Evolutionary conservation across 2,888 invertebrate species (phyloP).

Genomic region (Platynereis dumerilii): DNA sequence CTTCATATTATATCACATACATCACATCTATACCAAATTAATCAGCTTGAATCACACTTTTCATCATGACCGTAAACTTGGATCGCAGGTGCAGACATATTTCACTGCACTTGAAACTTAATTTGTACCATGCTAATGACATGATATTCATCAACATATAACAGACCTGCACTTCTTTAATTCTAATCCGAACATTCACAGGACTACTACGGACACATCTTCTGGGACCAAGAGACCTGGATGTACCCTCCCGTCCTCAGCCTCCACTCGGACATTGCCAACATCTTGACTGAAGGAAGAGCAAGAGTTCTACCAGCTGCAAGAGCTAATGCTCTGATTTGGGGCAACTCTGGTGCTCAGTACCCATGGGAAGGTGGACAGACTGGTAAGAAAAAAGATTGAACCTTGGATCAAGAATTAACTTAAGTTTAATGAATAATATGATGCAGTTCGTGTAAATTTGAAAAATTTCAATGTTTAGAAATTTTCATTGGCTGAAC

Average conservation of each 20-base stretch:
- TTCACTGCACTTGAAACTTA: too few relatives aligned
- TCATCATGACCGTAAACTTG: too few relatives aligned
- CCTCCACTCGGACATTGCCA: constrained; percentile 49
- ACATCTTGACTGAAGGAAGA: constrained; percentile 49
- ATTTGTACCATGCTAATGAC: too few relatives aligned
- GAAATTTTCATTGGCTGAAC: too few relatives aligned
- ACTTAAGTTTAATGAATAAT: neutral
- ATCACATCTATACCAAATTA: too few relatives aligned
- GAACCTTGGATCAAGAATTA: neutral
- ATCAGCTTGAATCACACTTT: too few relatives aligned
- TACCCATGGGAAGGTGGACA: constrained; percentile 61
- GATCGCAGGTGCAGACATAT: too few relatives aligned
- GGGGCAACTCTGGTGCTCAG: constrained; percentile 50
- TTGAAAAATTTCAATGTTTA: too few relatives aligned
- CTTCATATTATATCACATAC: too few relatives aligned
- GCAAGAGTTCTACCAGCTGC: constrained; percentile 50
- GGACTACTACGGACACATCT: constrained; percentile 61
- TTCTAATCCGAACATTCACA: constrained; percentile 16
- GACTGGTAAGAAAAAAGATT: constrained; percentile 46
- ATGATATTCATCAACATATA: too few relatives aligned
- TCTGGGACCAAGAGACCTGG: constrained; percentile 64
- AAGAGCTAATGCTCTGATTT: constrained; percentile 43
- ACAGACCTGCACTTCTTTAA: too few relatives aligned
- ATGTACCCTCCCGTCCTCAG: constrained; percentile 58
- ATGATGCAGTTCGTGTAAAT: too few relatives aligned